Percentiles rank a stretch among this genome's conserved stretches.
Evolutionary conservation across 2,113 vertebrate genomes (phyloP).

Genomic region (Procavia capensis): DNA sequence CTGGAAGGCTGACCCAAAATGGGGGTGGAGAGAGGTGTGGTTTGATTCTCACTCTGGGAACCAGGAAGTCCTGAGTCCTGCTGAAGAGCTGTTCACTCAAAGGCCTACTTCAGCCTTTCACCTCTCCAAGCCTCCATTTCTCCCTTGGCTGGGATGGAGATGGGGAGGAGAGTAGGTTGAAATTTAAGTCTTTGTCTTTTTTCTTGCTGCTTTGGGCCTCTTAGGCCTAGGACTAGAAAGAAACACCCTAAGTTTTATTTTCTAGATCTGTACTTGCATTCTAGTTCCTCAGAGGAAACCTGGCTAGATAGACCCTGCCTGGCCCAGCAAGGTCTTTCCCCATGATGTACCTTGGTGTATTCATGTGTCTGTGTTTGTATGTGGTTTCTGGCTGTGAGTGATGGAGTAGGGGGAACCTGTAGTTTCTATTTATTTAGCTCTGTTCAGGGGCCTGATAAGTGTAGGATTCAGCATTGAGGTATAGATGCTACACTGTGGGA

Average conservation of each 20-base stretch:
- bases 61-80: constrained; percentile 81
- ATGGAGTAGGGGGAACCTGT: constrained; percentile 5
- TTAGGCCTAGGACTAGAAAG: constrained; percentile 6
- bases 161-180: constrained; percentile 38
- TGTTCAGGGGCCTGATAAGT: constrained; percentile 22
- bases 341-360: not conserved
- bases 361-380: not conserved
- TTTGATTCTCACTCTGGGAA: constrained; percentile 79
- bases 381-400: constrained; percentile 48
- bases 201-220: constrained; percentile 41
- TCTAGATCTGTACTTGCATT: constrained; percentile 20
- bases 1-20: constrained; percentile 67
- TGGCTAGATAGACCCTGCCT: constrained; percentile 28
- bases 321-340: not conserved
- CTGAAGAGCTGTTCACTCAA: constrained; percentile 75
- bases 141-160: constrained; percentile 40
- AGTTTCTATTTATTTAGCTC: constrained; percentile 51
- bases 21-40: constrained; percentile 78
- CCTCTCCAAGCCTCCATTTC: constrained; percentile 69
- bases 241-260: constrained; percentile 36
- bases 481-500: not conserved
- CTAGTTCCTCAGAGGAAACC: constrained; percentile 13
- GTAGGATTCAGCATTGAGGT: not conserved
- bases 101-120: constrained; percentile 69
- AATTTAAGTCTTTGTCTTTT: constrained; percentile 8